Evolutionary conservation across 1,140 invertebrate species (phyloP).

Genomic region (Muscidifurax raptorellus): DNA sequence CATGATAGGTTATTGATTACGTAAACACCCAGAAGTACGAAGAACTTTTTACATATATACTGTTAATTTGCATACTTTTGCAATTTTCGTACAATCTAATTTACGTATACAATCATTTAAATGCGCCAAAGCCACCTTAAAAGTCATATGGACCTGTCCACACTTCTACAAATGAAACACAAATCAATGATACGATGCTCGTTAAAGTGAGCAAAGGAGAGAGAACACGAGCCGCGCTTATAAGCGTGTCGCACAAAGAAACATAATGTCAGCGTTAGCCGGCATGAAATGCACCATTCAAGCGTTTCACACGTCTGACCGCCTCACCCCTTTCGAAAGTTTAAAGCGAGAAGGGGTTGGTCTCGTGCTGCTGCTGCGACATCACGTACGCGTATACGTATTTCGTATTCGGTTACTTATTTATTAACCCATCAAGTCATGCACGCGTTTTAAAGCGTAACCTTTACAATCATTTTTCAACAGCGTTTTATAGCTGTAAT

Average conservation of each 20-base stretch:
- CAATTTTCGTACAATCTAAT: no score
- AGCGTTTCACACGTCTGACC: conserved; percentile 64
- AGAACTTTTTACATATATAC: no score
- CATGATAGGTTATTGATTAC: no score
- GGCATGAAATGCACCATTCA: conserved; percentile 50
- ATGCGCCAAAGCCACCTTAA: no score
- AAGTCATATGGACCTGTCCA: no score
- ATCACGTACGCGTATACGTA: conserved; percentile 29
- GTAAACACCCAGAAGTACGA: no score
- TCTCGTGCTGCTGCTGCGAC: conserved; percentile 46
- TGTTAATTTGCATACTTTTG: no score
- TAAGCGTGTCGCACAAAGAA: conserved; percentile 40
- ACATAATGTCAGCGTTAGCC: conserved; percentile 58
- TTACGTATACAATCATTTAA: no score
- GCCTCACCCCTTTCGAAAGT: conserved; percentile 61
- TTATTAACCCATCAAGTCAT: conserved; percentile 71
- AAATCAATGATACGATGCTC: background rate
- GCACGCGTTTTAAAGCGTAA: background rate
- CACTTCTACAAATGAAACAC: background rate
- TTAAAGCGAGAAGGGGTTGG: conserved; percentile 66
- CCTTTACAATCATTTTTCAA: conserved; percentile 32
- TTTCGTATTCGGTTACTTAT: conserved; percentile 68
- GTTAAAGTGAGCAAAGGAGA: conserved; percentile 39
- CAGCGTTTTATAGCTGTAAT: background rate
- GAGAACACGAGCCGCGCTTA: conserved; percentile 34